Evolutionary conservation across 2,113 vertebrate species (phyloP), one percentile per base, ranked within the genome.

Genomic region (Tenebrosternarchus preto): DNA sequence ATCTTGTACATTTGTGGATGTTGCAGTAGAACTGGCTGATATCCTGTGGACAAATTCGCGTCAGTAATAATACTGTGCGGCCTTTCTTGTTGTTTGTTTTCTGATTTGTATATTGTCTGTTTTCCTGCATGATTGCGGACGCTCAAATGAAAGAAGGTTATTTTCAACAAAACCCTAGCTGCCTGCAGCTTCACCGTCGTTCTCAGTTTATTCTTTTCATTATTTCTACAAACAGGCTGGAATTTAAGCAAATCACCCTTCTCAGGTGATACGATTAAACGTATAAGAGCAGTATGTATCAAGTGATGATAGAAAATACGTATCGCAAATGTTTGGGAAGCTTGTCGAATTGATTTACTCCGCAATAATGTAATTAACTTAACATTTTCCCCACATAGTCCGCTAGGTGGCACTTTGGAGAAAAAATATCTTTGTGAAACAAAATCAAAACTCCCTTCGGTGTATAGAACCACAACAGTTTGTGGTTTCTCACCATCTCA

Each of bases 381-480:
- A 39, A 72, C 55, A 6, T 63, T 81, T 80, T 89, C 57, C 81
- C 81, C 69, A 5, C n/a, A 67, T 15, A 73, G 82, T 73, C 90
- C 92, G 90, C 86, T 81, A 92, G 92, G 89, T 85, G 92, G 91
- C 89, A 82, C 68, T 86, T 82, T 80, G 55, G 68, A 33, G 71
- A n/a, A 25, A 31, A 19, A 33, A 29, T 25, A 33, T 61, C 31
- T 12, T 36, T 33, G 33, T 75, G 3, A 74, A 27, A 31, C 16
- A 12, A n/a, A 29, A 66, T 33, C 29, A 64, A 50, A 12, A 50
- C 12, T 16, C 4, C n/a, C 0, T 27, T 29, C 24, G 25, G 19
- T 29, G 25, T 63, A 25, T 31, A 29, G 25, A 29, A 11, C 25
- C 1, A 12, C 63, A 8, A n/a, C 6, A 31, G 19, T 66, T 66